Conservation (phyloP, 92 coral and sea anemone genomes). For the Palythoa heliodiscus region DNA sequence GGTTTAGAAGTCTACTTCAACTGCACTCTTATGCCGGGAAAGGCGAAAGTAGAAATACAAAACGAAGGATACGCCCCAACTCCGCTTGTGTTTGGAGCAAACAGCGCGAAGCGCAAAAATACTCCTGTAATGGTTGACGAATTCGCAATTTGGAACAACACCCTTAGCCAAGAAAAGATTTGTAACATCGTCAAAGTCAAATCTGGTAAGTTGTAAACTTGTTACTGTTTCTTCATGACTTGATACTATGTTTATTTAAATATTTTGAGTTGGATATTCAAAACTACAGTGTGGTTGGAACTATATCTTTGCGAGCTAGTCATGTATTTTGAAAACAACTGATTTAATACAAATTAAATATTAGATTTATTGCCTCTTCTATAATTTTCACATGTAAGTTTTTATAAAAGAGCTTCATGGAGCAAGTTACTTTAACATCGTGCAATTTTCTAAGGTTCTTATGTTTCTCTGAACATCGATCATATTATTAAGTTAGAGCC, state of each 20-base stretch:
- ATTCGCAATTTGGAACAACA: constrained; percentile 88
- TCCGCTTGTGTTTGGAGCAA: constrained; percentile 83
- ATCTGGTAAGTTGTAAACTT: constrained; percentile 64
- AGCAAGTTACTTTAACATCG: background rate
- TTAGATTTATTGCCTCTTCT: background rate
- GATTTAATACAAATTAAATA: background rate
- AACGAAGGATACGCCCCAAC: background rate
- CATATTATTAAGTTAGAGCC: background rate
- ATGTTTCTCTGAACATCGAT: background rate
- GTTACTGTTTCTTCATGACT: background rate
- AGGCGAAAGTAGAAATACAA: background rate
- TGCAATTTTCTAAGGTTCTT: background rate
- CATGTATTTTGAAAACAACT: background rate
- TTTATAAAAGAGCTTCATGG: too few species aligned
- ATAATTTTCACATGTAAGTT: too few species aligned
- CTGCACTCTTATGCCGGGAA: constrained; percentile 56
- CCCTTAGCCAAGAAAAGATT: constrained; percentile 53
- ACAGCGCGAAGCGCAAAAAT: constrained; percentile 73
- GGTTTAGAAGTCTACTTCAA: constrained; percentile 72
- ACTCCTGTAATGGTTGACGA: constrained; percentile 82
- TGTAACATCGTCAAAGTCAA: constrained; percentile 64
- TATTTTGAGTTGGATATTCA: background rate
- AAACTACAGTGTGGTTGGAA: background rate
- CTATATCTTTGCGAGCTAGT: background rate
- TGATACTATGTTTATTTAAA: background rate